A percentile compares a stretch with the other conserved stretches of the same genome.
These are phyloP conservation scores for Penaeus vannamei DNA, from an alignment of 1,140 invertebrate genomes.

Conservation along the genomic window DNA sequence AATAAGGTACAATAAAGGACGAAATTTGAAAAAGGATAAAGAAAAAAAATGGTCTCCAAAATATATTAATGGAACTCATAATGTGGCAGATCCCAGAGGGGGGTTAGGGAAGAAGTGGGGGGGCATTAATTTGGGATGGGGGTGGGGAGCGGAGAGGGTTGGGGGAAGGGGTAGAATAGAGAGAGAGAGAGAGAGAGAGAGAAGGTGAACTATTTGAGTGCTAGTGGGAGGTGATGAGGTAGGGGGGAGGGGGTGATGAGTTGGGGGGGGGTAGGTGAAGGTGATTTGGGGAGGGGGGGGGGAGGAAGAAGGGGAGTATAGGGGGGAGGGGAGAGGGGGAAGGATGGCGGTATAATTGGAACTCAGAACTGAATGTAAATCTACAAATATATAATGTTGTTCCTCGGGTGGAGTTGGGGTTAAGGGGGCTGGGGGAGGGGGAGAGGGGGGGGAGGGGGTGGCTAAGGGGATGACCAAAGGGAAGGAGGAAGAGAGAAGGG, in stretches of 20 bases:
- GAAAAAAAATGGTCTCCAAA: too few species aligned
- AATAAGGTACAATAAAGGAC: too few species aligned
- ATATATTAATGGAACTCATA: too few species aligned
- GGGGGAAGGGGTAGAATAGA: too few species aligned
- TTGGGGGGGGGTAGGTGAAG: too few species aligned
- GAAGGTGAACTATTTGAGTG: too few species aligned
- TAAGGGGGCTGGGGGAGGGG: neutral
- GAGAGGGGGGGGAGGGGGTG: neutral
- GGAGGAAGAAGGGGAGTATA: neutral
- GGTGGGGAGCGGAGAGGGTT: neutral
- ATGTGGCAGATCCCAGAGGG: neutral
- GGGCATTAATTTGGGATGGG: neutral
- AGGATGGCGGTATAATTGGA: slow-evolving; percentile 40
- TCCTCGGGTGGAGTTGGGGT: slow-evolving; percentile 27
- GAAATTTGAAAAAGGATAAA: too few species aligned
- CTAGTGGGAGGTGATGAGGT: too few species aligned
- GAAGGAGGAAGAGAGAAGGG: neutral
- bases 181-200: too few species aligned
- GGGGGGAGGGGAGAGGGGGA: neutral
- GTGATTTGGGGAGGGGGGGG: too few species aligned
- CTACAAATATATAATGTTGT: slow-evolving; percentile 40
- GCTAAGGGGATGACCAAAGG: neutral
- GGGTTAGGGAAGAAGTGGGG: neutral
- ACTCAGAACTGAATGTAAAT: slow-evolving; percentile 51
- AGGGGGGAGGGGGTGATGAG: too few species aligned